phyloP scores from a whole-genome alignment of 2,113 vertebrate species.

The Tupaia tana region DNA sequence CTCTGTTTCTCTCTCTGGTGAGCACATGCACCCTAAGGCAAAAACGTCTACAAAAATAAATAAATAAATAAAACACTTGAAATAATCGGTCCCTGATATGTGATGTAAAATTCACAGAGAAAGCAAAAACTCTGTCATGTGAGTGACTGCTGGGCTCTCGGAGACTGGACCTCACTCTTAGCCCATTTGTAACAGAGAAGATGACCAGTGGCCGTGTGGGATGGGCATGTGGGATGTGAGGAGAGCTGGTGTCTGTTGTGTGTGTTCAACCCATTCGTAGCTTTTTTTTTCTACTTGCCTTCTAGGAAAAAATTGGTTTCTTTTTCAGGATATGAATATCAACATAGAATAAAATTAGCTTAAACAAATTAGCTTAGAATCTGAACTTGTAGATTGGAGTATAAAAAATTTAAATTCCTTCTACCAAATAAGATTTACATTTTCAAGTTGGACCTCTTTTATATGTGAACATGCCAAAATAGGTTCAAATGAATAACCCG shows the following conservation, averaged over 20 bases:
- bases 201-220: too few relatives aligned
- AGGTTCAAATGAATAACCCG: not conserved
- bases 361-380: not conserved
- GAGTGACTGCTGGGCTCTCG: not conserved
- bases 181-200: not conserved
- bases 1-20: too few relatives aligned
- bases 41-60: too few relatives aligned
- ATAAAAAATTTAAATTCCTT: not conserved
- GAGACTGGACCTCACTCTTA: not conserved
- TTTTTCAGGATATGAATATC: not conserved
- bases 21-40: too few relatives aligned
- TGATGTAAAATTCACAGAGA: not conserved
- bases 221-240: too few relatives aligned
- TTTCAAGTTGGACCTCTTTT: not conserved
- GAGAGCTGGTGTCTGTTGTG: accelerated
- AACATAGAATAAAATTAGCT: not conserved
- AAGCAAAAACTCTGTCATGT: not conserved
- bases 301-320: not conserved
- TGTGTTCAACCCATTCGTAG: not conserved
- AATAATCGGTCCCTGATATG: not conserved
- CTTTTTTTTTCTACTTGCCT: not conserved
- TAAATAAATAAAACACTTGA: not conserved
- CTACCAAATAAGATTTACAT: not conserved
- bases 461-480: not conserved
- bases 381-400: not conserved